Conservation (phyloP, 1,140 invertebrate species). For the Paramacrobiotus metropolitanus region DNA sequence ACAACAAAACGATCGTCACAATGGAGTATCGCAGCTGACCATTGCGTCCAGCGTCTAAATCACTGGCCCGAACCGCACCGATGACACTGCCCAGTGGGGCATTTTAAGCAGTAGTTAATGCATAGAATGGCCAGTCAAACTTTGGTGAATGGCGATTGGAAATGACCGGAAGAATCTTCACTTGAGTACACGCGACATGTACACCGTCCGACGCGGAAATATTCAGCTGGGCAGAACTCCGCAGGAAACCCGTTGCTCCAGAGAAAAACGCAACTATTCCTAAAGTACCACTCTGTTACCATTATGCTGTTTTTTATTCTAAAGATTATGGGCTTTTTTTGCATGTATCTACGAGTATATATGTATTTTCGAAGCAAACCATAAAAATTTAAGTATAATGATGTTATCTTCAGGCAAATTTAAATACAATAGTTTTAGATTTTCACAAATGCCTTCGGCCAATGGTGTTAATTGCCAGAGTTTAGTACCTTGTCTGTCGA, state of each 20-base stretch:
- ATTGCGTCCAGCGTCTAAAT: slow-evolving; percentile 70
- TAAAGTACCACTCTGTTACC: too few relatives aligned
- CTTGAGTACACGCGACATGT: slow-evolving; percentile 25
- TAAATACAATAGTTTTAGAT: too few relatives aligned
- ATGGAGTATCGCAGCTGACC: slow-evolving; percentile 67
- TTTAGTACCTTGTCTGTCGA: slow-evolving; percentile 44
- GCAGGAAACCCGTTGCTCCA: slow-evolving; percentile 18
- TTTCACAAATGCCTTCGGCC: slow-evolving; percentile 20
- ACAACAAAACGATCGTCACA: slow-evolving; percentile 37
- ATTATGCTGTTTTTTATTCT: too few relatives aligned
- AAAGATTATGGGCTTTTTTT: too few relatives aligned
- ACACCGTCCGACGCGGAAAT: slow-evolving; percentile 31
- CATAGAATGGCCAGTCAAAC: slow-evolving; percentile 55
- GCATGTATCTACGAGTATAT: too few relatives aligned
- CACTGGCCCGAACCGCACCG: slow-evolving; percentile 44
- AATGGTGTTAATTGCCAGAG: slow-evolving; percentile 36
- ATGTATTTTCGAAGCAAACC: too few relatives aligned
- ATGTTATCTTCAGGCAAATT: too few relatives aligned
- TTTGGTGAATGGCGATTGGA: slow-evolving; percentile 55
- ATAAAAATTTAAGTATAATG: too few relatives aligned
- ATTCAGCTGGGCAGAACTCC: slow-evolving; percentile 21
- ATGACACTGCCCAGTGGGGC: slow-evolving; percentile 48
- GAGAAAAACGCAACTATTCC: slow-evolving; percentile 14
- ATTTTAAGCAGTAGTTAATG: slow-evolving; percentile 56
- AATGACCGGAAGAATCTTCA: slow-evolving; percentile 38